Evolutionary conservation across 2,797 vertebrate species (phyloP).

Genomic region (Diplodus sargus): DNA sequence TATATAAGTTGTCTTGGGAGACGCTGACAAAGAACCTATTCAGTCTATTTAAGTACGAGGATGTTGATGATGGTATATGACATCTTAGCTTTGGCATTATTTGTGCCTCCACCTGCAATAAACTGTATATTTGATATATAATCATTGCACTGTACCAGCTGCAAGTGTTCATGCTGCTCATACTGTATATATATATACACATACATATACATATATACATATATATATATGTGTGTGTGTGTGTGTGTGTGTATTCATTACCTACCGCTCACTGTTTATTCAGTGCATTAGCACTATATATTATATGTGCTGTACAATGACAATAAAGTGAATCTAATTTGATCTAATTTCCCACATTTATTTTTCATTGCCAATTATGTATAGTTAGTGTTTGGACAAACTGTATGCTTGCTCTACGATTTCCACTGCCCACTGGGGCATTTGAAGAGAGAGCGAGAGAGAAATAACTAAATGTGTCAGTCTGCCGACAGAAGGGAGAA

Average conservation of each 20-base stretch:
- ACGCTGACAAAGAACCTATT: too few relatives aligned
- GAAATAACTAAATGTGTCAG: slow-evolving; percentile 53
- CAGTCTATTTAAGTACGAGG: too few relatives aligned
- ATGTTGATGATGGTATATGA: too few relatives aligned
- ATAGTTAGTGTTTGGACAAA: neutral
- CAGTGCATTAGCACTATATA: neutral
- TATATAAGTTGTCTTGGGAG: too few relatives aligned
- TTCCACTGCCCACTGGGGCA: slow-evolving; percentile 1
- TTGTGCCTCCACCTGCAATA: neutral
- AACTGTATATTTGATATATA: neutral
- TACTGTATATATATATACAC: neutral
- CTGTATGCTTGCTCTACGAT: neutral
- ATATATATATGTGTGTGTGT: too few relatives aligned
- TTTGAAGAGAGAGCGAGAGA: neutral
- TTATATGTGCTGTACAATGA: neutral
- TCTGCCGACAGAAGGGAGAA: slow-evolving; percentile 16
- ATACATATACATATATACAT: too few relatives aligned
- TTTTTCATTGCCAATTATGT: neutral
- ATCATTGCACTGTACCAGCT: neutral
- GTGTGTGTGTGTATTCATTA: neutral
- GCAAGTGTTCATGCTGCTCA: neutral
- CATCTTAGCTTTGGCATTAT: neutral
- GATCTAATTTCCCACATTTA: neutral
- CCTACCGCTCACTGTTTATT: neutral
- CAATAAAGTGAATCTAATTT: neutral